phyloP scores from a whole-genome alignment of 2,113 vertebrate genomes.

The Caracal caracal region DNA sequence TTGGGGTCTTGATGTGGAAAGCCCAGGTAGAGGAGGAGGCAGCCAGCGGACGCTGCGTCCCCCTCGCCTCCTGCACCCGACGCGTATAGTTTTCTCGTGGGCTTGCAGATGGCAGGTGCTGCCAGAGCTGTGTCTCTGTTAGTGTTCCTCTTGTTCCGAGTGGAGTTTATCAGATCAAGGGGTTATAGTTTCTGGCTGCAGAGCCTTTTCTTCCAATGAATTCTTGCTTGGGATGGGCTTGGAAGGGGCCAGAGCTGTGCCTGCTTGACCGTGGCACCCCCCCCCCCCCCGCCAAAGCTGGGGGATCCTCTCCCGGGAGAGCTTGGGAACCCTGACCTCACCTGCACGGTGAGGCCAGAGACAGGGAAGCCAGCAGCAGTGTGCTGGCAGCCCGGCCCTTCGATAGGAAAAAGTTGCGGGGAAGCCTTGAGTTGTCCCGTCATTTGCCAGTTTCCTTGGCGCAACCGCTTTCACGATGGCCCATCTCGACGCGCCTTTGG shows the following conservation, averaged over 20 bases:
- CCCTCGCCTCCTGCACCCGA: accelerated
- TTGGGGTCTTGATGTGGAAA: not conserved
- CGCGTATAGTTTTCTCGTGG: not conserved
- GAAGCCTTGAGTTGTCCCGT: accelerated
- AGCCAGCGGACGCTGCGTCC: not conserved
- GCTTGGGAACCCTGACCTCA: not conserved
- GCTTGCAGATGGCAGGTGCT: not conserved
- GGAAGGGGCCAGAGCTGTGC: not conserved
- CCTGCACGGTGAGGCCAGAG: accelerated
- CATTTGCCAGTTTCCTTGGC: accelerated
- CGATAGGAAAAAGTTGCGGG: accelerated
- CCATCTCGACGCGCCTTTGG: accelerated
- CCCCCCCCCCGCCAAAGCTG: not conserved
- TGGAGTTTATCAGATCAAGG: not conserved
- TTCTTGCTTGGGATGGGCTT: not conserved
- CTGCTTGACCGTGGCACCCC: too few relatives aligned
- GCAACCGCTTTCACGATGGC: accelerated
- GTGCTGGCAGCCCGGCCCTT: not conserved
- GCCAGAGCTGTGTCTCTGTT: not conserved
- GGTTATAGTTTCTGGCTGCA: not conserved
- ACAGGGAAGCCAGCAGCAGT: not conserved
- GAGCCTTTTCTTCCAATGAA: not conserved
- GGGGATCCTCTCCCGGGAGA: not conserved
- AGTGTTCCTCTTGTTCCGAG: accelerated
- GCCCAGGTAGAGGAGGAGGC: not conserved